Evolutionary conservation across 2,113 vertebrate genomes (phyloP), one percentile per base, ranked within the genome.

Genomic region (Haemorhous mexicanus): DNA sequence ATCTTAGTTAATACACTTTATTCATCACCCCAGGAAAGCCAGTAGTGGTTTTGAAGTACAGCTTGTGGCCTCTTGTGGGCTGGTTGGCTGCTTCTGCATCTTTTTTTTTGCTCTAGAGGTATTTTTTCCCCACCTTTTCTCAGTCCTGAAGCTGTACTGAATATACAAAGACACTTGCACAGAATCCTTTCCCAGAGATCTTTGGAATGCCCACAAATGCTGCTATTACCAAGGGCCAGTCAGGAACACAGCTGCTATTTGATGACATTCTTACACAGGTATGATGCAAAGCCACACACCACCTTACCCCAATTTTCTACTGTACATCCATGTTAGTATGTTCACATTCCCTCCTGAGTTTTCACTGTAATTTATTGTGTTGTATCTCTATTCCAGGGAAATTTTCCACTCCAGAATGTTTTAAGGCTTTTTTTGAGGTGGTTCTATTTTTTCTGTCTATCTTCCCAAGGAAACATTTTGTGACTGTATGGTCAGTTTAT

Each of bases 141-240:
- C 97, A 99, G 98, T 95, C 98, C 93, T 96, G 97, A 88, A 98
- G 98, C 94, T 99, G 98, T 95, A 98, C 98, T 6, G 98, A 98
- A 20, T 98, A 98, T 76, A 98, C 98, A 44, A 98, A 98, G 97
- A 96, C 95, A 6, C 97, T 99, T 91, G 98, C 98, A 8, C 96
- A 98, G 94, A 99, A 98, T 90, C 98, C 98, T 4, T 98, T 98
- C 2, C 98, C 98, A 1, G 98, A 99, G 90, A 97, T 99, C 76
- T 99, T 98, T 85, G 98, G 98, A 64, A 99, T 98, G 99, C 98
- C 99, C 1, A 90, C 98, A 94, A 99, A 99, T 30, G 98, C 99
- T 12, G 98, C 98, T 86, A 98, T 99, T 97, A 98, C 98, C 46
- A 99, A 99, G 85, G 98, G 98, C 96, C 98, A 99, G 94, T 95